These are phyloP conservation scores for Antheraea yamamai DNA, from an alignment of 2,888 invertebrate species.

Conservation along the genomic window DNA sequence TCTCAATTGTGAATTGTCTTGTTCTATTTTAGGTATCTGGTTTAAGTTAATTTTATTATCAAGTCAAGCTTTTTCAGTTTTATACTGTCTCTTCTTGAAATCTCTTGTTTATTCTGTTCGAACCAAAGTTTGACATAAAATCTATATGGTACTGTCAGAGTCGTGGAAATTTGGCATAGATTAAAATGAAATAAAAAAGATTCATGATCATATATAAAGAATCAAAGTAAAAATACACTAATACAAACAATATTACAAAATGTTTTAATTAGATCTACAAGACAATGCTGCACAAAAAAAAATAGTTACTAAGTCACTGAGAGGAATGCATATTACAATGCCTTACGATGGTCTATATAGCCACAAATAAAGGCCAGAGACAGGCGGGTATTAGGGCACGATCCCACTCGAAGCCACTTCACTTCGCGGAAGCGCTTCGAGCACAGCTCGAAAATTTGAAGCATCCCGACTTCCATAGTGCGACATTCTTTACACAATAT, in stretches of 20 bases:
- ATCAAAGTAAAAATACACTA: no score
- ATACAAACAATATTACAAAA: not conserved
- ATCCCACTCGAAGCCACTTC: constrained; percentile 25
- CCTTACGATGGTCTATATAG: not conserved
- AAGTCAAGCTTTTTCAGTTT: no score
- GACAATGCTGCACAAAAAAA: not conserved
- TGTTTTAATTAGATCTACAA: not conserved
- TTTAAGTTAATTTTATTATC: no score
- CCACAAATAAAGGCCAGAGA: not conserved
- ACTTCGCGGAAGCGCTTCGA: constrained; percentile 22
- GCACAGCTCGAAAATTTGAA: constrained; percentile 20
- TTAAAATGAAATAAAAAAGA: no score
- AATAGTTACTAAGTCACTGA: not conserved
- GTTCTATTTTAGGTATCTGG: no score
- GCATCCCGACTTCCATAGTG: constrained; percentile 10
- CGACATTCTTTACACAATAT: constrained; percentile 19
- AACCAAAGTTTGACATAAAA: no score
- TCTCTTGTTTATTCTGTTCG: no score
- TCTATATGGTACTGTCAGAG: no score
- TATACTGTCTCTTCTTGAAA: no score
- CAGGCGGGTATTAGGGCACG: constrained; percentile 12
- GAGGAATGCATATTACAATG: not conserved
- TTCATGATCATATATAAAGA: not conserved
- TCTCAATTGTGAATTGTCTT: no score
- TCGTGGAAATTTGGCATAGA: no score